Percentiles rank a stretch among this genome's conserved stretches.
phyloP scores from a whole-genome alignment of 2,888 invertebrate genomes.

The Cephus pulcher region DNA sequence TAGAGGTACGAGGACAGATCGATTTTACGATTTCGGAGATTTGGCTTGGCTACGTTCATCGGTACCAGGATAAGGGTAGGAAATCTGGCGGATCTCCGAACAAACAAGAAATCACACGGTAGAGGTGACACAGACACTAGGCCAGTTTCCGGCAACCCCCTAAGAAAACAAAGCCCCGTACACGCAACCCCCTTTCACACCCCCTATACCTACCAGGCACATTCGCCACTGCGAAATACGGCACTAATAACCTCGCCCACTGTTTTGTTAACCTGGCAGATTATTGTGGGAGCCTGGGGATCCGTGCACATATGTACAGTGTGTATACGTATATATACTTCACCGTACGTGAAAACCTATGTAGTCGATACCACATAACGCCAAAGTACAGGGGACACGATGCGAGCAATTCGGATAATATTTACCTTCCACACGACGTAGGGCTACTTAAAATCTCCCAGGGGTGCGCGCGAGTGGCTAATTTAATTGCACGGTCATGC shows the following conservation, averaged over 20 bases:
- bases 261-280: constrained; percentile 44
- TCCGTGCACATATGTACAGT: not conserved
- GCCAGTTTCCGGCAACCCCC: constrained; percentile 19
- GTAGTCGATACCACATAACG: not conserved
- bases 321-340: not conserved
- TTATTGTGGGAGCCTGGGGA: constrained; percentile 34
- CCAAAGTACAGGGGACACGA: not conserved
- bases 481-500: constrained; percentile 34
- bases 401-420: constrained; percentile 46
- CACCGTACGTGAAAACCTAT: not conserved
- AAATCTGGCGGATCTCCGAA: not conserved
- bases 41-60: not conserved
- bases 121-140: constrained; percentile 2
- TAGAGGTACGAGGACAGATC: not conserved
- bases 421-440: constrained; percentile 44
- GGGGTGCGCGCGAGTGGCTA: constrained; percentile 29
- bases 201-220: not conserved
- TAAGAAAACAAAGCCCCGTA: constrained; percentile 35
- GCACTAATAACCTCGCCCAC: constrained; percentile 42
- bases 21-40: not conserved
- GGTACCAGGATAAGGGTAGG: not conserved
- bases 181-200: not conserved
- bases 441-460: constrained; percentile 36
- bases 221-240: constrained; percentile 42
- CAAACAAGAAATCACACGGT: not conserved